These are phyloP conservation scores for Meriones psammophilus DNA, from an alignment of 2,797 vertebrate genomes.

Conservation along the genomic window DNA sequence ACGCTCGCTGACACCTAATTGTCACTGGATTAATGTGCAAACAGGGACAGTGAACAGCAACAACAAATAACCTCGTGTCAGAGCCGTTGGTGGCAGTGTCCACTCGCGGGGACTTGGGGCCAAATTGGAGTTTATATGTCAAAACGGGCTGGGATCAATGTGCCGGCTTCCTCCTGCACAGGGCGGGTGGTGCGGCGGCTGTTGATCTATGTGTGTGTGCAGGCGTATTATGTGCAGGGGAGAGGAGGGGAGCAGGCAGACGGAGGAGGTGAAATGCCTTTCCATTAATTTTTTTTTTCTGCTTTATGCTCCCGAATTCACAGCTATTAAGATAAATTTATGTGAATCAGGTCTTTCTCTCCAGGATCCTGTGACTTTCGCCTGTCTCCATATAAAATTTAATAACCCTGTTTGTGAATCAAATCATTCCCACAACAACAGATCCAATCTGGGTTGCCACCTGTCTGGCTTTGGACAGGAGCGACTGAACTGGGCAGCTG, in stretches of 20 bases:
- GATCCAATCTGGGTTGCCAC: conserved; percentile 90
- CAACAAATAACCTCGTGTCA: conserved; percentile 92
- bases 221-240: conserved; percentile 36
- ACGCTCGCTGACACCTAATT: conserved; percentile 96
- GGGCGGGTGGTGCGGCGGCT: conserved; percentile 42
- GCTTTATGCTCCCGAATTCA: conserved; percentile 86
- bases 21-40: conserved; percentile 98
- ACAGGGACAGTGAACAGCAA: conserved; percentile 92
- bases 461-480: conserved; percentile 88
- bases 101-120: conserved; percentile 89
- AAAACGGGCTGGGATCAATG: conserved; percentile 87
- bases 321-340: conserved; percentile 88
- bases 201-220: conserved; percentile 43
- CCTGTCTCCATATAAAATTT: conserved; percentile 90
- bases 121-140: conserved; percentile 91
- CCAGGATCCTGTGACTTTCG: conserved; percentile 89
- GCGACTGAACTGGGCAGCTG: conserved; percentile 78
- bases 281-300: conserved; percentile 86
- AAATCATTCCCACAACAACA: conserved; percentile 89
- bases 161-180: conserved; percentile 74
- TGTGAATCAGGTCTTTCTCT: conserved; percentile 87
- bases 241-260: conserved; percentile 66
- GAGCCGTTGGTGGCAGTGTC: conserved; percentile 91
- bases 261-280: conserved; percentile 83
- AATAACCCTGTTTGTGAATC: conserved; percentile 91